Conservation (phyloP, 1,140 invertebrate genomes). For the Coptotermes formosanus region DNA sequence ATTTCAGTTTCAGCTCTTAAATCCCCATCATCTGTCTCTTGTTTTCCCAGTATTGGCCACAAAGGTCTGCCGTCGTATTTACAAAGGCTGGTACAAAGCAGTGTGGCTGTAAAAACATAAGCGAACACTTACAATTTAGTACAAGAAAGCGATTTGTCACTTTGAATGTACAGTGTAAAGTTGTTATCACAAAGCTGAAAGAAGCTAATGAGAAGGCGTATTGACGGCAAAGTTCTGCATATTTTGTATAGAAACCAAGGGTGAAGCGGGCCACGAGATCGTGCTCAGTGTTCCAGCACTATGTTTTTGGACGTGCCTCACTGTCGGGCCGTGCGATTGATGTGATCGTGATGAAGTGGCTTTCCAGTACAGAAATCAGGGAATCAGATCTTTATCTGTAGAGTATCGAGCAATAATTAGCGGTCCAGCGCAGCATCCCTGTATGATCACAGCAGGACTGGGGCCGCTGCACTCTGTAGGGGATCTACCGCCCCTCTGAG, state of each 20-base stretch:
- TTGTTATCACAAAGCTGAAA: no score
- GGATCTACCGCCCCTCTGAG: neutral
- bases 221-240: no score
- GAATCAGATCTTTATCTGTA: constrained; percentile 9
- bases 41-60: no score
- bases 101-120: no score
- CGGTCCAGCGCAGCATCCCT: neutral
- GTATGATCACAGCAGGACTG: neutral
- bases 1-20: no score
- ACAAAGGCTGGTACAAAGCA: no score
- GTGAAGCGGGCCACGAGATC: neutral
- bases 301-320: neutral
- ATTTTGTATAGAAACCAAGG: neutral
- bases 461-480: neutral
- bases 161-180: no score
- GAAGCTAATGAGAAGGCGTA: no score
- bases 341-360: neutral
- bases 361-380: neutral
- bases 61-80: no score
- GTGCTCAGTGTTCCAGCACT: neutral
- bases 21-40: no score
- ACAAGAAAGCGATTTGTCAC: no score
- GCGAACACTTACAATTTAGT: no score
- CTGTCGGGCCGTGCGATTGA: neutral
- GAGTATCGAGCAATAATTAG: neutral